Base-by-base conservation (phyloP, 2,888 invertebrate genomes). In the Emesis russula region DNA sequence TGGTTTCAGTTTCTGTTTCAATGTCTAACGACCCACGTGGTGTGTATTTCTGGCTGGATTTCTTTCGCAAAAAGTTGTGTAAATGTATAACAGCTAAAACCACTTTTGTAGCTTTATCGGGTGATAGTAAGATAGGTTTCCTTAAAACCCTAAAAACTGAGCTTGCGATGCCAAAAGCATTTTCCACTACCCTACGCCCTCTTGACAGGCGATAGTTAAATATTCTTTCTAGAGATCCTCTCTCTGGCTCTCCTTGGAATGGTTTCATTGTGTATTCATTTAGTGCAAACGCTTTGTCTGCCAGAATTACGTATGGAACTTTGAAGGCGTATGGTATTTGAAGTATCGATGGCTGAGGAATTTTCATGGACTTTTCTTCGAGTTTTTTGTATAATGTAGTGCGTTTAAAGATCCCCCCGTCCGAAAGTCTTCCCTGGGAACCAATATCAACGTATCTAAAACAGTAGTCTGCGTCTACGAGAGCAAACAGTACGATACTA, bases 401-500 rank as follows among this genome's bases (percentile, higher is more conserved):
- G 41, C 44, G 44, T 74, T 74, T 44, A 74, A 79, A 81, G 86
- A 53, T 73, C 15, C 70, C 33, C 25, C 33, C 38, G 25, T 31
- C 44, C 41, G 85, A 85, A 79, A 89, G 77, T 71, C 83, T 83
- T 33, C 87, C 85, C 70, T 89, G 75, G 76, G 78, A 73, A 63
- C 83, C 87, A 84, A 96, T 94, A 85, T 89, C 74, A 63, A 89
- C 85, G 74, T 89, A 95, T 33, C 91, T 88, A 90, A 96, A 96
- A 76, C 94, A 92, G 87, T 96, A 96, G 82, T 96, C 87, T 11
- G 96, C 96, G 90, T 97, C 96, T 15, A 95, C 96, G 25, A 96
- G 36, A 48, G 85, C 83, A 7, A 85, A 83, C 2, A 97, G 86
- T 9, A 97, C 96, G 71, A 96, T 95, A 90, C 96, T 96, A 85